Evolutionary conservation across 2,113 vertebrate genomes (phyloP), one percentile per base, ranked within the genome.

Genomic region (Embiotoca jacksoni): DNA sequence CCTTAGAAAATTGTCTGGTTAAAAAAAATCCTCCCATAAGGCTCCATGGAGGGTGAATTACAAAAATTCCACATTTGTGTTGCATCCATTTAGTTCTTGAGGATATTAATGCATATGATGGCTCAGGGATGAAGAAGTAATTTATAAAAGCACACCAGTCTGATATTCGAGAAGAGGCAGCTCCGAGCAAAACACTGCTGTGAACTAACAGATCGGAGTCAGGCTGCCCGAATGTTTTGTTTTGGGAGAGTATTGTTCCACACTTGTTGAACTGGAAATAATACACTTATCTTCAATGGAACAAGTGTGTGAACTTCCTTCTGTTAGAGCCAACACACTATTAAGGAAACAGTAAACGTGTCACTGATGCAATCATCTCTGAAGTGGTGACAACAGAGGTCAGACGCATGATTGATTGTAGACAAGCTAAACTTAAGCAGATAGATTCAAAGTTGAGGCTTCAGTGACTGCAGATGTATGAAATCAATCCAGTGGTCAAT

Each of bases 61-160:
- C 52, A 59, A 50, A 41, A 2, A 58, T 41, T 76, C 30, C 23
- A 53, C 14, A 1, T 76, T n/a, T 49, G 13, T 63, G 59, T 70
- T 65, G 15, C 15, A 57, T 76, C 46, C n/a, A 46, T 70, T 65
- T 65, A 30, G 54, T 7, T 57, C 41, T 50, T 15, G 31, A 66
- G 33, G 16, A 46, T 44, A 68, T 76, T 16, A 46, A 60, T 72
- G 35, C 23, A 76, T 31, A 79, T 33, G 47, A 46, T 30, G 58
- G 59, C 32, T 72, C 10, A 16, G 46, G n/a, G 60, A 47, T 15
- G 32, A 60, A 50, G 13, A 53, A 32, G 50, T 3, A 44, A 49
- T 67, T 70, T 55, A 30, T 73, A 69, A 76, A 72, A 37, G 46
- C 56, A 64, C 60, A 71, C 60, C 41, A 57, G n/a, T 69, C n/a